These are phyloP conservation scores for Paragorgia papillata DNA, from an alignment of 92 coral and sea anemone species.

Conservation along the genomic window DNA sequence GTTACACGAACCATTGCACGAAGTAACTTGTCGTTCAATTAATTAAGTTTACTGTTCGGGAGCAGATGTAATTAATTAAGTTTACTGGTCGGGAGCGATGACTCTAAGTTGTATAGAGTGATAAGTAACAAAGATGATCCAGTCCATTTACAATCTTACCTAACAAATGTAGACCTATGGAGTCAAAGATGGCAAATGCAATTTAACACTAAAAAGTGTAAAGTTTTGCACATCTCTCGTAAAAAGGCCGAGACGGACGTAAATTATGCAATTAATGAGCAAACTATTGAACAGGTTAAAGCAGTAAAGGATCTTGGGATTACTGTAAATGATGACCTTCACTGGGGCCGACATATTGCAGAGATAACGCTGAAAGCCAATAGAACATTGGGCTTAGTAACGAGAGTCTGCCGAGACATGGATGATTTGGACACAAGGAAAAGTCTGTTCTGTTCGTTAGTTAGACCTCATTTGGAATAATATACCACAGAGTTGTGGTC, in stretches of 20 bases:
- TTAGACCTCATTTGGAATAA: slow-evolving; percentile 51
- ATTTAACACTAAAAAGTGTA: slow-evolving; percentile 45
- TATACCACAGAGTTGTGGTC: slow-evolving; percentile 46
- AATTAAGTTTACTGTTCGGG: no score
- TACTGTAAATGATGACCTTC: slow-evolving; percentile 24
- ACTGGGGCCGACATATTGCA: slow-evolving; percentile 14
- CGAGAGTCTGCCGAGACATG: slow-evolving; percentile 39
- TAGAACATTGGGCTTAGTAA: slow-evolving; percentile 40
- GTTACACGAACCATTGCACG: no score
- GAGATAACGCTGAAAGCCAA: slow-evolving; percentile 45
- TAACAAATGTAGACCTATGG: no score
- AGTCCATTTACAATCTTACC: no score
- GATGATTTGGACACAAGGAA: slow-evolving; percentile 36
- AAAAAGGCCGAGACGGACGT: slow-evolving; percentile 13
- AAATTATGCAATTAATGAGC: slow-evolving; percentile 24
- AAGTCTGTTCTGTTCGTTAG: slow-evolving; percentile 43
- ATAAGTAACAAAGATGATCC: no score
- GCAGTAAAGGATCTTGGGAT: slow-evolving; percentile 24
- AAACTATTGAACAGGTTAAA: slow-evolving; percentile 25
- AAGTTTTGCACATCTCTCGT: slow-evolving; percentile 29
- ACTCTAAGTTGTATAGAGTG: no score
- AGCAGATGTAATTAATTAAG: no score
- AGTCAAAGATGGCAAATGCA: slow-evolving; percentile 33
- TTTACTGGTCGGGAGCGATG: no score
- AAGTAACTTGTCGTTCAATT: no score